Conservation (phyloP, 2,888 invertebrate genomes). For the Sinopyrophorus schimmeli region DNA sequence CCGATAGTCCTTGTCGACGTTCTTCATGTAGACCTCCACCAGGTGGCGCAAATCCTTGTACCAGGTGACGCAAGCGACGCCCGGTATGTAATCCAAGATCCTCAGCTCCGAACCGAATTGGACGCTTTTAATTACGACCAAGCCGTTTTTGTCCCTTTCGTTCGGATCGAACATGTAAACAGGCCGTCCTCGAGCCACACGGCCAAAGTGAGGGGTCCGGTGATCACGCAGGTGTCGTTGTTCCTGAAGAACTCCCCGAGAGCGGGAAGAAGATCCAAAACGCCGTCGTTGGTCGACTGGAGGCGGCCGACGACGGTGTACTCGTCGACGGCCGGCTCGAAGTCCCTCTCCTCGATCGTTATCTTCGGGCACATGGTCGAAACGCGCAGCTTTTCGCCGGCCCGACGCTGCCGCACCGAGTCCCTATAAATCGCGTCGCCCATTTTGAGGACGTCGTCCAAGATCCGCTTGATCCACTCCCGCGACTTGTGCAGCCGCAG, state of each 20-base stretch:
- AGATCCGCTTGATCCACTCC: constrained; percentile 50
- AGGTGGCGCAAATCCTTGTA: constrained; percentile 48
- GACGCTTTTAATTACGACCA: constrained; percentile 33
- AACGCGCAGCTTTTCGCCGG: constrained; percentile 34
- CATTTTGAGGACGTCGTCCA: constrained; percentile 50
- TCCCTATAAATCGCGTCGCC: constrained; percentile 50
- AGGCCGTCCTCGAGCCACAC: constrained; percentile 53
- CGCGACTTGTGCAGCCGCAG: constrained; percentile 48
- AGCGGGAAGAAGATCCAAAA: constrained; percentile 49
- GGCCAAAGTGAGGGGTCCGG: constrained; percentile 52
- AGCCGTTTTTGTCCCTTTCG: constrained; percentile 50
- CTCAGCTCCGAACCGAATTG: constrained; percentile 38
- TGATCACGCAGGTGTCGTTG: constrained; percentile 49
- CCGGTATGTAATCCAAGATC: constrained; percentile 39
- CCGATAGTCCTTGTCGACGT: constrained; percentile 44
- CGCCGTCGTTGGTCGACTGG: constrained; percentile 42
- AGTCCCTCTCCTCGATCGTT: constrained; percentile 41
- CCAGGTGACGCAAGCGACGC: constrained; percentile 53
- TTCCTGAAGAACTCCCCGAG: constrained; percentile 49
- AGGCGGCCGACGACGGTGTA: constrained; percentile 50
- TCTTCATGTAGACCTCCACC: constrained; percentile 50
- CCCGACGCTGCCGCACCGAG: constrained; percentile 39
- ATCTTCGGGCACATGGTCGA: constrained; percentile 42
- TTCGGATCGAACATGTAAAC: constrained; percentile 57
- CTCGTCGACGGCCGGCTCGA: constrained; percentile 45